These are phyloP conservation scores for Plebejus anna DNA, from an alignment of 2,888 invertebrate genomes.

Conservation along the genomic window DNA sequence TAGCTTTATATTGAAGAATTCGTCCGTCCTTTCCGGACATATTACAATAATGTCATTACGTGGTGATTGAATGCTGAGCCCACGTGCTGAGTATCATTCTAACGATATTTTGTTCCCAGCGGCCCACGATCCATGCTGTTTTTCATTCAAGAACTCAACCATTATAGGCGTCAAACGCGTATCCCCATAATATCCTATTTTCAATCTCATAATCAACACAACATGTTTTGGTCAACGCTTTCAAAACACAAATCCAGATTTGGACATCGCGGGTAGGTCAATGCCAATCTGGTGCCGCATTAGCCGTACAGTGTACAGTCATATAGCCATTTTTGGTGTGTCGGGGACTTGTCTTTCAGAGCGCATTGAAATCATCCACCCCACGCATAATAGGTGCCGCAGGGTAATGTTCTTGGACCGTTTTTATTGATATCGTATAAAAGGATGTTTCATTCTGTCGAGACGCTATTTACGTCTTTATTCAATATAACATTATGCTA, in stretches of 20 bases:
- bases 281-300: constrained; percentile 54
- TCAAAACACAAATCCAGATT: constrained; percentile 60
- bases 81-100: constrained; percentile 26
- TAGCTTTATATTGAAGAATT: not conserved
- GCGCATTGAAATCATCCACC: constrained; percentile 49
- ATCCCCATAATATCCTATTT: not conserved
- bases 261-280: constrained; percentile 59
- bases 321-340: constrained; percentile 62
- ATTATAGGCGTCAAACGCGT: not conserved
- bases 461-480: constrained; percentile 28
- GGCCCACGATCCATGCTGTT: constrained; percentile 10
- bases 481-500: not conserved
- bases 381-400: constrained; percentile 55
- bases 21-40: constrained; percentile 16
- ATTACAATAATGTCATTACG: constrained; percentile 24
- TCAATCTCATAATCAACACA: not conserved
- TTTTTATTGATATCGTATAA: constrained; percentile 43
- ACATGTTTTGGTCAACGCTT: constrained; percentile 46
- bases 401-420: constrained; percentile 57
- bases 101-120: constrained; percentile 22
- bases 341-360: constrained; percentile 44
- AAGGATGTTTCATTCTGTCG: constrained; percentile 30
- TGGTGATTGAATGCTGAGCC: constrained; percentile 26
- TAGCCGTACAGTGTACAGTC: constrained; percentile 56
- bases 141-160: constrained; percentile 19